A percentile compares a stretch with the other conserved stretches of the same genome.
Conservation (phyloP, 2,888 invertebrate species). For the Choristoneura rosaceana region DNA sequence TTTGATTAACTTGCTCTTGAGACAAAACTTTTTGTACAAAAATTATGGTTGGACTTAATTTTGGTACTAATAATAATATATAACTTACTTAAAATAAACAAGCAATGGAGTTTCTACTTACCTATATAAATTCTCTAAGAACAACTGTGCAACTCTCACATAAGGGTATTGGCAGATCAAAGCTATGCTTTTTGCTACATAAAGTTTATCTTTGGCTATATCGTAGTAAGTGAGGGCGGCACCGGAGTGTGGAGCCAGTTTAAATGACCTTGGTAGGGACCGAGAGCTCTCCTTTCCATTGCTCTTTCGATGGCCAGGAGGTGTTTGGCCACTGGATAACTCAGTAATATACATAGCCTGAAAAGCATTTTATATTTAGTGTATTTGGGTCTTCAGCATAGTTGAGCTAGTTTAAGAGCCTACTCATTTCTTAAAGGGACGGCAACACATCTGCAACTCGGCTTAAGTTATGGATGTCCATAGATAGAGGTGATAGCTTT, state of each 20-base stretch:
- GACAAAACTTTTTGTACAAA: too few species aligned
- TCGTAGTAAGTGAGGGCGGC: slow-evolving; percentile 96
- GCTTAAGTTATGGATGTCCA: too few species aligned
- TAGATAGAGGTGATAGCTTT: too few species aligned
- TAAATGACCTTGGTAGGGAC: slow-evolving; percentile 95
- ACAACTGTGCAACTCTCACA: slow-evolving; percentile 93
- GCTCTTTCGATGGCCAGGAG: slow-evolving; percentile 86
- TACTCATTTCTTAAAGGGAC: too few species aligned
- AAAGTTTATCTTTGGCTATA: slow-evolving; percentile 96
- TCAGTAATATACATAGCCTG: slow-evolving; percentile 96
- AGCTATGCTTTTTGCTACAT: slow-evolving; percentile 97
- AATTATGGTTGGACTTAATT: too few species aligned
- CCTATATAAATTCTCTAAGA: slow-evolving; percentile 95
- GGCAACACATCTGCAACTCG: too few species aligned
- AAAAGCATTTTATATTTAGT: not conserved
- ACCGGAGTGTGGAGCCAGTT: slow-evolving; percentile 91
- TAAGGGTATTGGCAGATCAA: slow-evolving; percentile 96
- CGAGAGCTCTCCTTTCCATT: slow-evolving; percentile 90
- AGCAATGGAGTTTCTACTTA: slow-evolving; percentile 63
- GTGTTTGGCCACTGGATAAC: slow-evolving; percentile 92
- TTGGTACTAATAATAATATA: too few species aligned
- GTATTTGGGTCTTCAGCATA: too few species aligned
- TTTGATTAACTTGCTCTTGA: too few species aligned
- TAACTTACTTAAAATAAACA: not conserved
- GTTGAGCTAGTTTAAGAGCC: too few species aligned